Evolutionary conservation across 1,140 invertebrate species (phyloP).

Genomic region (Aphidius gifuensis): DNA sequence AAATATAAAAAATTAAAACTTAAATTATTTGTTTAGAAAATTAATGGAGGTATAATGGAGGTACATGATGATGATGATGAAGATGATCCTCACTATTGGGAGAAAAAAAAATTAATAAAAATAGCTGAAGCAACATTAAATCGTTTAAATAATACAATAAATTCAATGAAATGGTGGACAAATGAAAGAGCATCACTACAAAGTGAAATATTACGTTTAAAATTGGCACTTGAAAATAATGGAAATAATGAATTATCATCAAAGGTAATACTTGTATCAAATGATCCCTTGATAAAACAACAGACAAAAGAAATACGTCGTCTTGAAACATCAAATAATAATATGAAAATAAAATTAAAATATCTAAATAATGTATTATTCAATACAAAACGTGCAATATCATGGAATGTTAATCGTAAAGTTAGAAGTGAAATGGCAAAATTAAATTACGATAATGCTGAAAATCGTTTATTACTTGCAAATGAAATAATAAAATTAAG

Average conservation of each 20-base stretch:
- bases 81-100: background rate
- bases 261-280: conserved; percentile 2
- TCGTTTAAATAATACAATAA: conserved; percentile 29
- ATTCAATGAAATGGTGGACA: conserved; percentile 28
- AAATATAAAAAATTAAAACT: too few species aligned
- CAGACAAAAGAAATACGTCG: conserved; percentile 28
- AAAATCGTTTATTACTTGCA: conserved; percentile 21
- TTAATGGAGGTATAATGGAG: background rate
- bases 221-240: conserved; percentile 17
- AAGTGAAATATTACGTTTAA: conserved; percentile 30
- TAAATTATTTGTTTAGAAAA: too few species aligned
- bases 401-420: conserved; percentile 5
- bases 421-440: conserved; percentile 16
- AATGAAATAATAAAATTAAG: conserved; percentile 28
- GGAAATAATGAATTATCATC: conserved; percentile 17
- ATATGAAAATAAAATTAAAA: conserved; percentile 25
- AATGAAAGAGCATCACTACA: conserved; percentile 28
- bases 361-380: conserved; percentile 16
- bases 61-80: background rate
- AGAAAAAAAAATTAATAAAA: conserved; percentile 23
- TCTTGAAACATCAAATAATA: conserved; percentile 21
- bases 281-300: conserved; percentile 25
- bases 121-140: conserved; percentile 25
- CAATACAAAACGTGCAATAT: conserved; percentile 16
- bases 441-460: conserved; percentile 15